Evolutionary conservation across 2,797 vertebrate genomes (phyloP), one percentile per base, ranked within the genome.

Genomic region (Smutsia gigantea): DNA sequence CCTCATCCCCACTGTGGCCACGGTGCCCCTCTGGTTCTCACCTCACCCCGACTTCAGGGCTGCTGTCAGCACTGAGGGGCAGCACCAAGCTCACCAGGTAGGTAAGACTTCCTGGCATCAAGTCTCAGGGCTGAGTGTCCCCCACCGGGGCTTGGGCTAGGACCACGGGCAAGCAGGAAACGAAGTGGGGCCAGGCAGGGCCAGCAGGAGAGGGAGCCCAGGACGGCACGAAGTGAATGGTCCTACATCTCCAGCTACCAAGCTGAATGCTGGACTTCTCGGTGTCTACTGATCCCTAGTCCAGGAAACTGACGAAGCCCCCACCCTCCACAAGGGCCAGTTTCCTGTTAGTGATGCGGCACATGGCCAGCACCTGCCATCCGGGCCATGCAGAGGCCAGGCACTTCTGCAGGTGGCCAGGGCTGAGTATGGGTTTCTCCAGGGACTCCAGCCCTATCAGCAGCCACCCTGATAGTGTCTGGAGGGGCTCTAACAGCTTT

Each of bases 391-490:
- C 18, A 59, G 53, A 55, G 15, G 4, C 18, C 25, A 25, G 53
- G 59, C 66, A 27, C 3, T 46, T 19, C 23, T 18, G 39, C 23
- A 27, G 46, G 49, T 49, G 78, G n/a, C 66, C 1, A 0, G 15
- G 4, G 27, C 25, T 89, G 75, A 42, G 4, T 6, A 25, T 31
- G 23, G 34, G 31, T 81, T 90, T 92, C 63, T 57, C 85, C 63
- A 27, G 25, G 5, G 1, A 57, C 86, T 84, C 77, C 23, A 5
- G 39, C 53, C 71, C 84, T 83, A 15, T 57, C 69, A 55, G 90
- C n/a, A 46, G 95, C 95, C 94, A 87, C 93, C 97, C 93, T 90
- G 94, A 63, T 51, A 34, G 95, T 0, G 4, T 77, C 4, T 19
- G 13, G 53, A 75, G 66, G 1, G 7, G 86, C 81, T 93, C 69